These are phyloP conservation scores for Danio albolineatus DNA, from an alignment of 2,797 vertebrate genomes.

Conservation along the genomic window DNA sequence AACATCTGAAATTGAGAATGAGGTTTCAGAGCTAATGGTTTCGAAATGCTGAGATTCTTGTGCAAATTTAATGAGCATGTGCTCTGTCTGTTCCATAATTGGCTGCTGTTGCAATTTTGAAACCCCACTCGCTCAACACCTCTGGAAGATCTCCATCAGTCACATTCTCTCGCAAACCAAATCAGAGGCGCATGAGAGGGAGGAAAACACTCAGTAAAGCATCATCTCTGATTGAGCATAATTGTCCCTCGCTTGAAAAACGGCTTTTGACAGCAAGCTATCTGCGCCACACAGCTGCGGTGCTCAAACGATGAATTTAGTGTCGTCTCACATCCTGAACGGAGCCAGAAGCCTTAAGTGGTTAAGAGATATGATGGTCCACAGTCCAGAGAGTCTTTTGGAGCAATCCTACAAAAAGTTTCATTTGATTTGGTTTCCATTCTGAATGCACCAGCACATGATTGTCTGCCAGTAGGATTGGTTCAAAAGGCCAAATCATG, in stretches of 20 bases:
- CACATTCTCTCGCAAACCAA: constrained; percentile 40
- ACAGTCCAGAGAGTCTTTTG: constrained; percentile 14
- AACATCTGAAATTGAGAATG: constrained; percentile 19
- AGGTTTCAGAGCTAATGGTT: constrained; percentile 29
- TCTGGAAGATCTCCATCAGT: constrained; percentile 51
- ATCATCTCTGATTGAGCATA: constrained; percentile 53
- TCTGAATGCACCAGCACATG: too few species aligned
- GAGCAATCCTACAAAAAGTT: constrained; percentile 2
- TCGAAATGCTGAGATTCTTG: constrained; percentile 17
- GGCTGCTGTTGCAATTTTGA: constrained; percentile 43
- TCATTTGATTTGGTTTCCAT: too few species aligned
- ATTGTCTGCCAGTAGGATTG: too few species aligned
- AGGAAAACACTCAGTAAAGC: constrained; percentile 48
- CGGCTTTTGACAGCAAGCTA: constrained; percentile 43
- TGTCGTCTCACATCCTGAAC: neutral
- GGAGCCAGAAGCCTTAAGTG: constrained; percentile 25
- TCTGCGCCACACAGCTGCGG: constrained; percentile 47
- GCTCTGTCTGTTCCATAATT: constrained; percentile 36
- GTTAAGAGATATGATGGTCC: constrained; percentile 21
- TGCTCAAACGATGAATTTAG: constrained; percentile 38
- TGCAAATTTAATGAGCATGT: constrained; percentile 35
- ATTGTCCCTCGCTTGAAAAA: constrained; percentile 42
- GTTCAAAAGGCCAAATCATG: too few species aligned
- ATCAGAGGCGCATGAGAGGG: constrained; percentile 38
- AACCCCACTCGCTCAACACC: constrained; percentile 28